phyloP scores from a whole-genome alignment of 2,797 vertebrate species.

The Phataginus tricuspis region DNA sequence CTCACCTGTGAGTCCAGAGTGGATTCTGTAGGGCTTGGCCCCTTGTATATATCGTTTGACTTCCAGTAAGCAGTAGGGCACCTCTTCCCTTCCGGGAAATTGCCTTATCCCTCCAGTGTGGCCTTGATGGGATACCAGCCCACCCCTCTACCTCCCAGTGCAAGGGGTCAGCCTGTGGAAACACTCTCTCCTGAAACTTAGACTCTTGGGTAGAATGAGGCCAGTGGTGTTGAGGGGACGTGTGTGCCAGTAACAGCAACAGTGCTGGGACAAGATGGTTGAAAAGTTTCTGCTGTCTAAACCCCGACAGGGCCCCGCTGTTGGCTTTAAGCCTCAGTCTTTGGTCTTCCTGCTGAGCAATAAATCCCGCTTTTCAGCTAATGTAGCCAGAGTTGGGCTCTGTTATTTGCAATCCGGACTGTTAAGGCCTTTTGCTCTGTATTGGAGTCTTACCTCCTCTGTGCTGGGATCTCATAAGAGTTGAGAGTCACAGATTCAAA shows the following conservation, averaged over 20 bases:
- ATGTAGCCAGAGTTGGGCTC: background rate
- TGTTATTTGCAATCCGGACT: background rate
- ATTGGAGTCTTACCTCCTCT: background rate
- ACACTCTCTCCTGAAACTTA: background rate
- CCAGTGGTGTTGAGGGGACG: background rate
- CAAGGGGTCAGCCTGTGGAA: background rate
- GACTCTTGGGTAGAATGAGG: background rate
- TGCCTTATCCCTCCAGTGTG: background rate
- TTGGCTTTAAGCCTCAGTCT: background rate
- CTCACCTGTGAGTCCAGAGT: background rate
- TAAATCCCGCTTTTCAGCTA: background rate
- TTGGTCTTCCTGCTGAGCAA: background rate
- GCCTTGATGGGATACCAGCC: background rate
- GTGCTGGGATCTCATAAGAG: background rate
- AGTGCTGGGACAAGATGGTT: background rate
- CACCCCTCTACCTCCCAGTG: background rate
- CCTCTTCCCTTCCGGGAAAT: background rate
- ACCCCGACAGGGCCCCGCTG: background rate
- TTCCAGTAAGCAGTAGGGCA: background rate
- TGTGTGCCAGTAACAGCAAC: background rate
- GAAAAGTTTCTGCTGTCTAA: background rate
- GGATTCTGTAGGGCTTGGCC: background rate
- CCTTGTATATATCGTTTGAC: background rate
- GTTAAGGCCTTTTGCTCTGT: background rate
- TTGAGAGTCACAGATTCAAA: background rate